Conservation (phyloP, 2,888 invertebrate species). For the Autographa gamma region DNA sequence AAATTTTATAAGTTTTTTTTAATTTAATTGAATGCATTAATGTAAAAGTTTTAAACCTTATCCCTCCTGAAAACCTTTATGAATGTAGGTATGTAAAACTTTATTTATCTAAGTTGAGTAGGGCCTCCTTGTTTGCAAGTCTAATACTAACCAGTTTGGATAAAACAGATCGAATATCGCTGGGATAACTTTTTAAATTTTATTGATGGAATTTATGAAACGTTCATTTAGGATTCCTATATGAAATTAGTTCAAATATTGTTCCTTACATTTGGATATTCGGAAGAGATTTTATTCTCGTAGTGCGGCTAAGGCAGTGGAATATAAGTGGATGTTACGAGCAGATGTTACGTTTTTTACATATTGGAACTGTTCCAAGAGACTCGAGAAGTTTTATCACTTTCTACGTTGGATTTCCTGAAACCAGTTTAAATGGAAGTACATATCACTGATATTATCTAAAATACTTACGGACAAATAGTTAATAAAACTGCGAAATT, state of each 20-base stretch:
- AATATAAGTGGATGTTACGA: constrained; percentile 45
- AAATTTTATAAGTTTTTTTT: too few relatives aligned
- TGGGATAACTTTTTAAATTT: background rate
- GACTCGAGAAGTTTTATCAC: constrained; percentile 55
- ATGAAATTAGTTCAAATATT: background rate
- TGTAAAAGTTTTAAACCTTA: too few relatives aligned
- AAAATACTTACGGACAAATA: background rate
- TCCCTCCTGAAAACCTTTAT: too few relatives aligned
- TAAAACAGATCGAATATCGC: too few relatives aligned
- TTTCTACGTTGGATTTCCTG: constrained; percentile 37
- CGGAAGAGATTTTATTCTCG: constrained; percentile 23
- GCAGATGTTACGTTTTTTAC: constrained; percentile 59
- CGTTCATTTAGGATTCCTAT: background rate
- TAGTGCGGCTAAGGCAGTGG: constrained; percentile 25
- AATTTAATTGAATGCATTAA: too few relatives aligned
- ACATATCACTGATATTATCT: background rate
- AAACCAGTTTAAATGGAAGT: constrained; percentile 16
- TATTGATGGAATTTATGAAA: constrained; percentile 4
- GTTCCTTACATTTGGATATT: constrained; percentile 15
- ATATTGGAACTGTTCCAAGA: constrained; percentile 57
- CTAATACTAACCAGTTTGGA: too few relatives aligned
- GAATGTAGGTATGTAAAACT: too few relatives aligned
- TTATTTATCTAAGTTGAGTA: too few relatives aligned
- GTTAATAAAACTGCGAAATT: background rate
- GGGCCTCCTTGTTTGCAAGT: too few relatives aligned